phyloP scores from a whole-genome alignment of 2,113 vertebrate genomes.

The Bagarius yarrelli region DNA sequence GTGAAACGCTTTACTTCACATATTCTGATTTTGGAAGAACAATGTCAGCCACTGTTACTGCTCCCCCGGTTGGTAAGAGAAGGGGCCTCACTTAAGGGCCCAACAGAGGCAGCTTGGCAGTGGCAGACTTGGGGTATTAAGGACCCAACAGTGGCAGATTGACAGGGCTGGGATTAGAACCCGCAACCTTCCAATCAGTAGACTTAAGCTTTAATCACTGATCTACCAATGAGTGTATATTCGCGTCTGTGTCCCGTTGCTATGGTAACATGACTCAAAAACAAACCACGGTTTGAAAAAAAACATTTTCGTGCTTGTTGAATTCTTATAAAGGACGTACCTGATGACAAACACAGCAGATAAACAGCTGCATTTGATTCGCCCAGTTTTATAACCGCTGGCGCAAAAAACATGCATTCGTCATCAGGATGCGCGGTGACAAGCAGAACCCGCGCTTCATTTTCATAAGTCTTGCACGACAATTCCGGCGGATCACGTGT shows the following conservation, averaged over 20 bases:
- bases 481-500: background rate
- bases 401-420: conserved; percentile 95
- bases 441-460: conserved; percentile 67
- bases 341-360: conserved; percentile 89
- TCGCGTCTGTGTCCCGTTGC: background rate
- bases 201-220: too few species aligned
- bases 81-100: too few species aligned
- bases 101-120: too few species aligned
- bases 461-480: background rate
- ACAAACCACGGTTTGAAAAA: background rate
- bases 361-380: conserved; percentile 66
- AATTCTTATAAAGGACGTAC: conserved; percentile 66
- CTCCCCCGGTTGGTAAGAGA: too few species aligned
- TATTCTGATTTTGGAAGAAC: too few species aligned
- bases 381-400: conserved; percentile 77
- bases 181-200: too few species aligned
- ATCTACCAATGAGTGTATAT: too few species aligned
- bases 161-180: too few species aligned
- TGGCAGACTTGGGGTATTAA: too few species aligned
- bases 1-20: too few species aligned
- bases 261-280: background rate
- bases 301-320: background rate
- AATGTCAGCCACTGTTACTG: too few species aligned
- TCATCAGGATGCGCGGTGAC: conserved; percentile 95
- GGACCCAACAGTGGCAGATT: too few species aligned